Percentiles rank a stretch among this genome's conserved stretches.
These are phyloP conservation scores for Sitophilus oryzae DNA, from an alignment of 1,140 invertebrate species.

Conservation along the genomic window DNA sequence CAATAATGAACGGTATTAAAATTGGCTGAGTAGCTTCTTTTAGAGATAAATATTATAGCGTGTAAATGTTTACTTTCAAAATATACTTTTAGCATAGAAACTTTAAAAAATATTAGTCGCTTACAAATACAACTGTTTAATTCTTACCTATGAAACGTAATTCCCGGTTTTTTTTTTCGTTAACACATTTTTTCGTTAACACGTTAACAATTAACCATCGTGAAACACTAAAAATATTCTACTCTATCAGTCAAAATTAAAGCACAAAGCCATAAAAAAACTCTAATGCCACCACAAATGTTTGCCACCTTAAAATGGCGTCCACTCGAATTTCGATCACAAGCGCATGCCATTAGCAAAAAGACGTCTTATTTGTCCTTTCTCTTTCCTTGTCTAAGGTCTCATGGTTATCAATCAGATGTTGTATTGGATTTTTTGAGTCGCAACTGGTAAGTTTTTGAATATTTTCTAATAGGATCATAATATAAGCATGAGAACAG, in stretches of 20 bases:
- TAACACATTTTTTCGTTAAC: conserved; percentile 1
- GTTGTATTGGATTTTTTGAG: too few species aligned
- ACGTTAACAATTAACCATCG: neutral
- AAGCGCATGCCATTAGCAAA: neutral
- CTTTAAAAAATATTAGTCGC: neutral
- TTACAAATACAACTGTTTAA: neutral
- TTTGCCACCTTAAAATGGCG: neutral
- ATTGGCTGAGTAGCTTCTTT: too few species aligned
- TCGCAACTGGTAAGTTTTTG: too few species aligned
- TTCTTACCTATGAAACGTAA: conserved; percentile 5
- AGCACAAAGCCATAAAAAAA: neutral
- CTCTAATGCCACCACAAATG: too few species aligned
- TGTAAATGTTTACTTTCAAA: too few species aligned
- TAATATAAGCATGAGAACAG: too few species aligned
- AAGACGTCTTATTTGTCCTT: neutral
- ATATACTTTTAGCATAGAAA: neutral
- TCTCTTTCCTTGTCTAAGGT: conserved; percentile 7
- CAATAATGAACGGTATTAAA: neutral
- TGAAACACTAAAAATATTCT: neutral
- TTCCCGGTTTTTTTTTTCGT: conserved; percentile 1
- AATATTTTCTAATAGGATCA: too few species aligned
- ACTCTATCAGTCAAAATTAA: neutral
- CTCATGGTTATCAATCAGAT: too few species aligned
- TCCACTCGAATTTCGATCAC: neutral
- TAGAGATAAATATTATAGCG: too few species aligned